phyloP scores from a whole-genome alignment of 2,797 vertebrate genomes.

The Loriculus beryllinus region DNA sequence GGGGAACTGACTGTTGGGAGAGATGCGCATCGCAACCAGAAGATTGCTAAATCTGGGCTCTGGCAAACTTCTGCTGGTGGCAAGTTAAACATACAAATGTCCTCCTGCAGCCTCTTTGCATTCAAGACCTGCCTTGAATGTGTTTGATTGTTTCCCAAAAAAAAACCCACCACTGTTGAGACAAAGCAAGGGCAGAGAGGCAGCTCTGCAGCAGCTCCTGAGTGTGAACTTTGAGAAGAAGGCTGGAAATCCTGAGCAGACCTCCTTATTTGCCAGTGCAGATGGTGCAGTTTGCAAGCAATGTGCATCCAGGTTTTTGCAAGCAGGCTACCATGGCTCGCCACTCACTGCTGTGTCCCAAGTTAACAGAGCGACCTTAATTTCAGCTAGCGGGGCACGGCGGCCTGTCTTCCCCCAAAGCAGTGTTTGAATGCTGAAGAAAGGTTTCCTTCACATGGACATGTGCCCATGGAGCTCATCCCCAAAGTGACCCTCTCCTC shows the following conservation, averaged over 20 bases:
- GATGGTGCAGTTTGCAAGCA: not conserved
- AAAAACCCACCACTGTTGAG: not conserved
- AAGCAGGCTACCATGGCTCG: not conserved
- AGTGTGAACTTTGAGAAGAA: not conserved
- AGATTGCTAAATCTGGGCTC: conserved; percentile 62
- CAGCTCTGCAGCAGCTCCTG: not conserved
- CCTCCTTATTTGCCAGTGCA: not conserved
- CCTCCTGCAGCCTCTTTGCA: conserved; percentile 17
- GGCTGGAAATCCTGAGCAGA: not conserved
- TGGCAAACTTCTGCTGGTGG: conserved; percentile 19
- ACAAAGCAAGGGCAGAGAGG: not conserved
- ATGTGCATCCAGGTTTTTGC: not conserved
- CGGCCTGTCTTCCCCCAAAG: not conserved
- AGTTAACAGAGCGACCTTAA: not conserved
- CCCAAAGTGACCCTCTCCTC: not conserved
- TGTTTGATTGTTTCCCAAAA: not conserved
- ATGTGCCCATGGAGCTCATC: not conserved
- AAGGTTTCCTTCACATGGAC: not conserved
- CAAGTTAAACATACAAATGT: conserved; percentile 41
- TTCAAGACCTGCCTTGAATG: not conserved
- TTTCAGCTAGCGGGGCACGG: not conserved
- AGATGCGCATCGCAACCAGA: conserved; percentile 36
- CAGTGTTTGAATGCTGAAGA: accelerated
- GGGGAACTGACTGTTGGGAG: conserved; percentile 58
- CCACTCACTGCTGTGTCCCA: accelerated